Evolutionary conservation across 2,888 invertebrate species (phyloP), one percentile per base, ranked within the genome.

Genomic region (Quadriops clusia): DNA sequence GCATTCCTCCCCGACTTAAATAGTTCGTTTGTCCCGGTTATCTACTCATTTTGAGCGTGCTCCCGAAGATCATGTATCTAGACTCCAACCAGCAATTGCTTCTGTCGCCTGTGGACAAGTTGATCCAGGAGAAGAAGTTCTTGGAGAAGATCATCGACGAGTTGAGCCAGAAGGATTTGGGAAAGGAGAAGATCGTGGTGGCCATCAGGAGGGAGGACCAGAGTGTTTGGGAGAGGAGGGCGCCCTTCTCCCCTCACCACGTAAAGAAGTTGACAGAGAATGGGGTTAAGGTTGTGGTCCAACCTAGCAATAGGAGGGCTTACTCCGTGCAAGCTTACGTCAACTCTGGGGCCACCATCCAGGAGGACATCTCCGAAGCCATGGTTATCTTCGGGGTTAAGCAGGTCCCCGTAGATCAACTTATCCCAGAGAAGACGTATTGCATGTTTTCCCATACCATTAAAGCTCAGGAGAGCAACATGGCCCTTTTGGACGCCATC

Each of bases 381-480:
- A 82, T 79, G 22, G 81, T 98, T 1, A 93, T 99, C 46, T 90
- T 98, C 51, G 97, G 98, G 0, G 98, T 99, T 3, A 99, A 99
- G 53, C 87, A 90, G 60, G 82, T 84, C 0, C 95, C 95, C 0
- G 75, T 90, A 5, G 93, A 94, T 51, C 74, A 84, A 22, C 68
- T 99, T 5, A 79, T 95, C 37, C 91, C 95, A 0, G 82, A 94
- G 53, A 95, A 94, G 63, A 97, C 98, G 0, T 99, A 97, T 55
- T 94, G 93, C 50, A 87, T 98, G 61, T 99, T 99, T 62, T 97
- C 97, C 0, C 98, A 99, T 58, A 98, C 97, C 0, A 99, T 98
- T 48, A 99, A 99, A 61, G 98, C 95, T 0, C 98, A 99, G 60
- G 93, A 94, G 53, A 81, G 81, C 21, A 99, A 99, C 58, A 97